Evolutionary conservation across 92 coral and sea anemone genomes (phyloP).

Genomic region (Heteractis magnifica): DNA sequence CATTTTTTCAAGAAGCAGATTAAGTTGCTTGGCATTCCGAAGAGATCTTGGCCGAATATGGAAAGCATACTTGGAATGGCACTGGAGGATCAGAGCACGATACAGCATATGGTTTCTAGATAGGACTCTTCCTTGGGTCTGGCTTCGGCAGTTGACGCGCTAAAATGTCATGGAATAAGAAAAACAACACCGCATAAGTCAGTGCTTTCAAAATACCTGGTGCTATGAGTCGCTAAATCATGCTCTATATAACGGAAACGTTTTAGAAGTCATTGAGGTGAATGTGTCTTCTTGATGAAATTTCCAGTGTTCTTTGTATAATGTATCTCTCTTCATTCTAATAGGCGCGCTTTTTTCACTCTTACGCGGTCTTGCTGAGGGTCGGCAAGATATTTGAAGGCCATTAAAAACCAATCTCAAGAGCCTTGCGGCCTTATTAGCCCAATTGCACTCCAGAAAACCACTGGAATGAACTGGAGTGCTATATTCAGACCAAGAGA

Average conservation of each 20-base stretch:
- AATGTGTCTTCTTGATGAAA: background rate
- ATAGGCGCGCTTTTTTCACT: conserved; percentile 20
- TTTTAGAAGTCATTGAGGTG: background rate
- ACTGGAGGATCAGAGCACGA: conserved; percentile 19
- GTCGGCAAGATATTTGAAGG: background rate
- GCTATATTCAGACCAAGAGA: background rate
- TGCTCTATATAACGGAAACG: background rate
- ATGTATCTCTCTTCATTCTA: conserved; percentile 13
- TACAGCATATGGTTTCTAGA: conserved; percentile 21
- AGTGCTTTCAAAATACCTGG: background rate
- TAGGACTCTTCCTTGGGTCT: conserved; percentile 4
- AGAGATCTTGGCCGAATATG: conserved; percentile 22
- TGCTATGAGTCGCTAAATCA: conserved; percentile 4
- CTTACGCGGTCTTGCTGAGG: conserved; percentile 25
- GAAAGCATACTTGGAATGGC: conserved; percentile 36
- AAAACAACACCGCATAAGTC: background rate
- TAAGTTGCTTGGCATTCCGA: conserved; percentile 22
- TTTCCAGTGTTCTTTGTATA: background rate
- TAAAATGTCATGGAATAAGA: conserved; percentile 17
- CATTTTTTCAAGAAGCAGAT: conserved; percentile 20
- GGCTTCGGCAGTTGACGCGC: background rate
- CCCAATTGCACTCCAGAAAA: background rate
- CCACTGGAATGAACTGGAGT: background rate
- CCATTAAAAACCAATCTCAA: conserved; percentile 22
- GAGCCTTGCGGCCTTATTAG: background rate